Evolutionary conservation across 1,140 invertebrate species (phyloP).

Genomic region (Arion vulgaris): DNA sequence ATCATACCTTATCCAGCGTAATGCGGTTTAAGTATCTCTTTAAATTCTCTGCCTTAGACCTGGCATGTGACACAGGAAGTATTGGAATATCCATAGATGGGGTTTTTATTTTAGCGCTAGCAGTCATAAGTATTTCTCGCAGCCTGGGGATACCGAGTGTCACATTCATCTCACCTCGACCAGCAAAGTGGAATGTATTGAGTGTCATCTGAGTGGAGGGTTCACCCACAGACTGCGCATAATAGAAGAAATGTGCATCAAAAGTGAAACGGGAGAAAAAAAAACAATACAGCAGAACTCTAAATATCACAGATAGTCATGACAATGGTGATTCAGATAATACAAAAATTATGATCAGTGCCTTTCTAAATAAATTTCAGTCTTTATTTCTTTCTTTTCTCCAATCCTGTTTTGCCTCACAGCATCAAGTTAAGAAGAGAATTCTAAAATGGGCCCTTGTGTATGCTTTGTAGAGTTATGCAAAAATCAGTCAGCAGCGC

Average conservation of each 20-base stretch:
- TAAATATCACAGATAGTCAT: not conserved
- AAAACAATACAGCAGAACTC: not conserved
- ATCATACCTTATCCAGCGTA: conserved; percentile 81
- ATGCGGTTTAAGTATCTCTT: conserved; percentile 81
- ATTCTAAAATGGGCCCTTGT: no score
- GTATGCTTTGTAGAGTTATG: no score
- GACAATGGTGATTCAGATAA: no score
- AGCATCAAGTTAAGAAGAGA: no score
- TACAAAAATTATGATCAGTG: no score
- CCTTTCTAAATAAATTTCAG: no score
- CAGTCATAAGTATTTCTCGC: conserved; percentile 97
- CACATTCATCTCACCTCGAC: conserved; percentile 99
- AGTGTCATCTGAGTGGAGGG: conserved; percentile 99
- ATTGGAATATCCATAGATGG: conserved; percentile 97
- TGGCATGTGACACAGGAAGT: conserved; percentile 40
- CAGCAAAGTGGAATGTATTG: conserved; percentile 99
- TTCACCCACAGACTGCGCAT: conserved; percentile 89
- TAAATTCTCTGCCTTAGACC: conserved; percentile 48
- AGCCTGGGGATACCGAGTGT: conserved; percentile 95
- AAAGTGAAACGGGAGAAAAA: not conserved
- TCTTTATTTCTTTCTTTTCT: no score
- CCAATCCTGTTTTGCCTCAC: no score
- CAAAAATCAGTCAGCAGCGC: no score
- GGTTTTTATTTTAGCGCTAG: conserved; percentile 92
- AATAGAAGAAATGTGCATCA: conserved; percentile 35